Conservation (phyloP, 2,797 vertebrate genomes). For the Acanthurus leucopareius region DNA sequence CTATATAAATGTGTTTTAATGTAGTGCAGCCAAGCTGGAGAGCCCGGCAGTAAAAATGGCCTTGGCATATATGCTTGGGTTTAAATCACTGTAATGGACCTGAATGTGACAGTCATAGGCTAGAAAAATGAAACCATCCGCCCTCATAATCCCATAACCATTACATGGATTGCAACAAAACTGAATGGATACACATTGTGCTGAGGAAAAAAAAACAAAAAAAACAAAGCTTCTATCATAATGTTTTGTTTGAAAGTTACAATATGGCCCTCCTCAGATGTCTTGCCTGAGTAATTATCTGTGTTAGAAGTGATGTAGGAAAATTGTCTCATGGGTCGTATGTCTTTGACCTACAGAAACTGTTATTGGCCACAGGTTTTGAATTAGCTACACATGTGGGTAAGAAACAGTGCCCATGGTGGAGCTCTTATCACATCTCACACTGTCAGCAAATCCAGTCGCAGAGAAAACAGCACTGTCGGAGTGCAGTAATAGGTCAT, state of each 20-base stretch:
- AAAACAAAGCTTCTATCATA: slow-evolving; percentile 60
- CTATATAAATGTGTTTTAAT: slow-evolving; percentile 80
- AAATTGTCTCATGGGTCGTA: slow-evolving; percentile 78
- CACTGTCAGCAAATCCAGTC: slow-evolving; percentile 74
- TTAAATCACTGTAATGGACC: slow-evolving; percentile 83
- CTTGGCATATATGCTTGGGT: slow-evolving; percentile 75
- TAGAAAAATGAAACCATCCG: slow-evolving; percentile 82
- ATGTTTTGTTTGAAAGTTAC: slow-evolving; percentile 78
- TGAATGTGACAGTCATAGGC: slow-evolving; percentile 82
- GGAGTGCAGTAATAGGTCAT: slow-evolving; percentile 61
- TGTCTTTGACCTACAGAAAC: slow-evolving; percentile 76
- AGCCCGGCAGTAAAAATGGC: slow-evolving; percentile 77
- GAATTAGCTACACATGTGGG: slow-evolving; percentile 79
- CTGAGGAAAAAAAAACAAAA: slow-evolving; percentile 31
- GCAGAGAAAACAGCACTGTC: slow-evolving; percentile 55
- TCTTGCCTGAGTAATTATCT: slow-evolving; percentile 75
- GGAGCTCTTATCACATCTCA: slow-evolving; percentile 73
- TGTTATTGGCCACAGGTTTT: slow-evolving; percentile 79
- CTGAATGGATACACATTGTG: slow-evolving; percentile 71
- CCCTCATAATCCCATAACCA: slow-evolving; percentile 77
- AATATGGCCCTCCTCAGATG: slow-evolving; percentile 67
- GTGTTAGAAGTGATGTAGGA: slow-evolving; percentile 67
- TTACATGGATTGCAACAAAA: slow-evolving; percentile 76
- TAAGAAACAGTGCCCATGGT: slow-evolving; percentile 69
- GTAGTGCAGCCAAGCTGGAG: slow-evolving; percentile 70